Conservation (phyloP, 2,888 invertebrate genomes). For the Siphonodentalium dalli region DNA sequence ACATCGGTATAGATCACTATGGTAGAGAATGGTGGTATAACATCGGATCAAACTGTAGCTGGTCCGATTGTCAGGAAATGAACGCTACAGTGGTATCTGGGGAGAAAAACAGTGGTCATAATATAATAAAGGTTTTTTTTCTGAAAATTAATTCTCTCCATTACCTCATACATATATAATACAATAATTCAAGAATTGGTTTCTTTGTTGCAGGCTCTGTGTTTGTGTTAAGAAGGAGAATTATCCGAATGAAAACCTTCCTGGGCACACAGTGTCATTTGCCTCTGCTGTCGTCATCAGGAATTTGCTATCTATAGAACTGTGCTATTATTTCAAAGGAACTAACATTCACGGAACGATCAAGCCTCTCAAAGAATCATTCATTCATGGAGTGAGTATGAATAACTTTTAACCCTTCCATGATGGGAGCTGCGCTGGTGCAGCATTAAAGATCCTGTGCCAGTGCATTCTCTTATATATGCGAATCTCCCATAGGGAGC, state of each 20-base stretch:
- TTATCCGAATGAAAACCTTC: conserved; percentile 78
- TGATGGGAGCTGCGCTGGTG: no score
- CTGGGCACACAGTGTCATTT: conserved; percentile 87
- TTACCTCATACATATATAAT: not conserved
- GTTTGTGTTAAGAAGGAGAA: conserved; percentile 81
- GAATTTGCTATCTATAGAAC: conserved; percentile 82
- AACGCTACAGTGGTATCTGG: no score
- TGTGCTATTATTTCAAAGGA: conserved; percentile 62
- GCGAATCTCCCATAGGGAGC: no score
- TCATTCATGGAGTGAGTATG: conserved; percentile 62
- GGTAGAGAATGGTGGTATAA: no score
- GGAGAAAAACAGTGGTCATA: no score
- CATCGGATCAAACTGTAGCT: no score
- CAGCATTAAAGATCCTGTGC: no score
- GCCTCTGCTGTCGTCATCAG: conserved; percentile 83
- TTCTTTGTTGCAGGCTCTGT: conserved; percentile 73
- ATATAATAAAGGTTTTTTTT: no score
- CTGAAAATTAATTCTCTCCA: not conserved
- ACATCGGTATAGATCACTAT: no score
- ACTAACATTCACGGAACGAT: conserved; percentile 60
- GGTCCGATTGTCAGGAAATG: no score
- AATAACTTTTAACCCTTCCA: no score
- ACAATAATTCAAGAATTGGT: not conserved
- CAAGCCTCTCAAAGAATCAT: conserved; percentile 66
- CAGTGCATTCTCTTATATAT: no score